These are phyloP conservation scores for Tichodroma muraria DNA, from an alignment of 2,113 vertebrate genomes.

Conservation along the genomic window DNA sequence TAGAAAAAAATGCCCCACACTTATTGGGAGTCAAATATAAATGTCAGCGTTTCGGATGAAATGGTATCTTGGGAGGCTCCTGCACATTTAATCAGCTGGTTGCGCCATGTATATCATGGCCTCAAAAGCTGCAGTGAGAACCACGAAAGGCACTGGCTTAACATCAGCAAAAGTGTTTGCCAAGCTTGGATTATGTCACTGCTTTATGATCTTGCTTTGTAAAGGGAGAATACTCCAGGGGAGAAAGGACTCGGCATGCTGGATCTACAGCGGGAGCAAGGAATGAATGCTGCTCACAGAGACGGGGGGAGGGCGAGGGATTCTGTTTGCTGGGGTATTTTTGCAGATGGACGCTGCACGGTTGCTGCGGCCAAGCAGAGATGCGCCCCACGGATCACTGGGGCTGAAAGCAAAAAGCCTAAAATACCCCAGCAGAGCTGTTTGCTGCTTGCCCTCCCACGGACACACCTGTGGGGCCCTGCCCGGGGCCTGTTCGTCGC, in stretches of 20 bases:
- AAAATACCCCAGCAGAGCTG: neutral
- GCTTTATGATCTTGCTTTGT: conserved; percentile 58
- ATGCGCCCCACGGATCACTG: rapidly evolving
- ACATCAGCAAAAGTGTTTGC: conserved; percentile 56
- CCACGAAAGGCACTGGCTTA: conserved; percentile 39
- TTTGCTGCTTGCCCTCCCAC: neutral
- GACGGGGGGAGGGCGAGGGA: neutral
- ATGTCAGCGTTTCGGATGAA: conserved; percentile 4
- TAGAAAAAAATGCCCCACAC: neutral
- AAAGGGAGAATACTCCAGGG: conserved; percentile 58
- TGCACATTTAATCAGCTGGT: conserved; percentile 23
- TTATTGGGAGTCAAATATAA: conserved; percentile 39
- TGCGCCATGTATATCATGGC: neutral
- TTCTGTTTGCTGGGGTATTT: neutral
- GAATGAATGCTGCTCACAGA: conserved; percentile 1
- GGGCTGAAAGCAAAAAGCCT: neutral
- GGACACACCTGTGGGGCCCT: neutral
- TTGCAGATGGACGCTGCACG: neutral
- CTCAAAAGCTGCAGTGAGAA: conserved; percentile 8
- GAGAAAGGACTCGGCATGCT: neutral
- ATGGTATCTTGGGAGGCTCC: conserved; percentile 27
- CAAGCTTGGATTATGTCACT: conserved; percentile 60
- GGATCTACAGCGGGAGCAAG: neutral
- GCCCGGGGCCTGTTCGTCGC: neutral
- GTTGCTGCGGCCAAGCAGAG: neutral